Evolutionary conservation across 2,797 vertebrate species (phyloP).

Genomic region (Merluccius polli): DNA sequence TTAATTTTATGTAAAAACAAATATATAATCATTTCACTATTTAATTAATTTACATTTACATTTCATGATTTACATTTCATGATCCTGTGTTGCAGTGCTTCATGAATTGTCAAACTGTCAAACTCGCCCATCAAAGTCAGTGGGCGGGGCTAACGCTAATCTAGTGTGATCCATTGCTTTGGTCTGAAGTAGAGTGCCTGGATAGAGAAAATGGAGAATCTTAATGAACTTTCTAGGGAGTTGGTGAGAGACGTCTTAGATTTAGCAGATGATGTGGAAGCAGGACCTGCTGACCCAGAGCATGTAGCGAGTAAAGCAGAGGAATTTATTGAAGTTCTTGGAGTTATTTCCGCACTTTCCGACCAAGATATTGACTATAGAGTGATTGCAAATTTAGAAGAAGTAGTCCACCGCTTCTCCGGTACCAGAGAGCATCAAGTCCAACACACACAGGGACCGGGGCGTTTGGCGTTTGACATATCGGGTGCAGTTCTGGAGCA

Average conservation of each 20-base stretch:
- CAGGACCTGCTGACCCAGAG: background rate
- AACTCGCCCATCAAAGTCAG: slow-evolving; percentile 11
- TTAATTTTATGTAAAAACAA: no score
- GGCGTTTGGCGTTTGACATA: slow-evolving; percentile 11
- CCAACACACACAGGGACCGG: slow-evolving; percentile 15
- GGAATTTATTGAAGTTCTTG: slow-evolving; percentile 16
- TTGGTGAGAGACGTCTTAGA: background rate
- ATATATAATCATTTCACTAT: no score
- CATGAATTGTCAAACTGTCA: background rate
- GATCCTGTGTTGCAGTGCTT: slow-evolving; percentile 7
- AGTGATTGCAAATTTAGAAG: slow-evolving; percentile 17
- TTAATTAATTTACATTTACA: background rate
- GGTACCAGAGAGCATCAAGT: slow-evolving; percentile 12
- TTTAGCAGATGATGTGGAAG: slow-evolving; percentile 1
- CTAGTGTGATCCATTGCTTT: background rate
- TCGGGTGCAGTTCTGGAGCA: slow-evolving; percentile 18
- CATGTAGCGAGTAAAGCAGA: slow-evolving; percentile 5
- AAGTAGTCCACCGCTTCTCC: slow-evolving; percentile 9
- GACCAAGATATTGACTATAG: slow-evolving; percentile 10
- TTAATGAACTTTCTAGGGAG: no score
- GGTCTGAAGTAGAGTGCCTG: background rate
- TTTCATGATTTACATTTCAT: slow-evolving; percentile 3
- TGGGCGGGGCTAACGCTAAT: slow-evolving; percentile 6
- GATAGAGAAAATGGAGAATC: no score
- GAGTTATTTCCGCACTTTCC: slow-evolving; percentile 14